Evolutionary conservation across 2,113 vertebrate genomes (phyloP).

Genomic region (Hemicordylus capensis): DNA sequence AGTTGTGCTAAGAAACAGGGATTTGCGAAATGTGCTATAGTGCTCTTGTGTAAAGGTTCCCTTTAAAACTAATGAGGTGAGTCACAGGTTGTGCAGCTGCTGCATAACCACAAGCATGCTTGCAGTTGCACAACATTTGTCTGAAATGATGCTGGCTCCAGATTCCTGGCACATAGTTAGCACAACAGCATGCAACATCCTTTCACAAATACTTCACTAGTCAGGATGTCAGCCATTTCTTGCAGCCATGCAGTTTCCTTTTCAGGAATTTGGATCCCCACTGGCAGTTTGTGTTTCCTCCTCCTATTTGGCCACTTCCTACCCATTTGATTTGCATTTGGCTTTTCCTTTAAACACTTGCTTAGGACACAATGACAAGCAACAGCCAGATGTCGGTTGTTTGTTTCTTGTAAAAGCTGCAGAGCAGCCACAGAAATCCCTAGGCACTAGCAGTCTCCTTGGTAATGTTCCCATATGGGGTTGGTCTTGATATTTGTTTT

Average conservation of each 20-base stretch:
- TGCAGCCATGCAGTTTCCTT: background rate
- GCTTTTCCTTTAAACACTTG: conserved; percentile 25
- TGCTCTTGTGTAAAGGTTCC: no score
- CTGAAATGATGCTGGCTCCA: no score
- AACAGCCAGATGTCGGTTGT: background rate
- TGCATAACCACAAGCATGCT: no score
- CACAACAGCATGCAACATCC: no score
- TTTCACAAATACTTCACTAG: no score
- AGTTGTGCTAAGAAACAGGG: no score
- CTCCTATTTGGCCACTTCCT: background rate
- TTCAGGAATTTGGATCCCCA: conserved; percentile 9
- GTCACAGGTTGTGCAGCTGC: no score
- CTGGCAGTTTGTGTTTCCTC: conserved; percentile 20
- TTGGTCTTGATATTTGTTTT: conserved; percentile 37
- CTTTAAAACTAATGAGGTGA: no score
- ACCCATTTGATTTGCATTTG: background rate
- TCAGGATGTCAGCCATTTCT: no score
- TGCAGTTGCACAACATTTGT: no score
- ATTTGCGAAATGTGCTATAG: no score
- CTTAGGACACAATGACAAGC: conserved; percentile 18
- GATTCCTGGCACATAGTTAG: no score
- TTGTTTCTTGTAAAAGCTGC: conserved; percentile 20
- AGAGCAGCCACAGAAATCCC: conserved; percentile 32
- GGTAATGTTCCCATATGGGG: conserved; percentile 32
- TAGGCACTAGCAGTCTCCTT: conserved; percentile 27